Evolutionary conservation across 2,888 invertebrate genomes (phyloP), one percentile per base, ranked within the genome.

Genomic region (Yponomeuta cagnagella): DNA sequence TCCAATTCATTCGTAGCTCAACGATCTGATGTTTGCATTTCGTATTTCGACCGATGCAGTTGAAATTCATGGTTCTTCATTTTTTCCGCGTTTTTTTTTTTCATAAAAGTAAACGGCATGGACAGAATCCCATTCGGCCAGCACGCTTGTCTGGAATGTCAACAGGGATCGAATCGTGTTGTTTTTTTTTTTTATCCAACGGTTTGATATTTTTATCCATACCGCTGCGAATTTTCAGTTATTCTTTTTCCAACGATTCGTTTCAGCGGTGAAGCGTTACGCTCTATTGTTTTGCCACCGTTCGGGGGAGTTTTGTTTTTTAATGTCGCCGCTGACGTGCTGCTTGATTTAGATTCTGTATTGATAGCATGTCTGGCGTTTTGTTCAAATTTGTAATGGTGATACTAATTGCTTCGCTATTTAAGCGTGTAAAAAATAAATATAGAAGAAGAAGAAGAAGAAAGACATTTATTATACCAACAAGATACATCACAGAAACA

Each of bases 221-320:
- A 15, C 43, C 52, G 52, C 52, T 58, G 52, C 52, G 15, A 15
- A 4, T 15, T 58, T 58, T 58, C 52, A 15, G 52, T 58, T 58
- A 58, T 58, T 58, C 52, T 58, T 58, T 58, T 58, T 58, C 52
- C 52, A 58, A 58, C 52, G 52, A 58, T 58, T 58, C 52, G 52
- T 58, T 58, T 15, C 52, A 58, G 52, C 52, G 52, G 52, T 58
- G 52, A 15, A 58, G 52, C 52, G 52, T 58, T 58, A 15, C 52
- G 52, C 15, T 58, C 52, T 58, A 58, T 58, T 58, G 52, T 58
- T 58, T 58, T 58, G 52, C 52, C 52, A 58, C 52, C 15, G 52
- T 58, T 58, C 15, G 52, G 15, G 52, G 12, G 52, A 15, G 52
- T 58, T 58, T 58, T 58, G 12, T 12, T 58, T 58, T 58, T 58